Conservation (phyloP, 2,797 vertebrate genomes). For the Pagetopsis macropterus region DNA sequence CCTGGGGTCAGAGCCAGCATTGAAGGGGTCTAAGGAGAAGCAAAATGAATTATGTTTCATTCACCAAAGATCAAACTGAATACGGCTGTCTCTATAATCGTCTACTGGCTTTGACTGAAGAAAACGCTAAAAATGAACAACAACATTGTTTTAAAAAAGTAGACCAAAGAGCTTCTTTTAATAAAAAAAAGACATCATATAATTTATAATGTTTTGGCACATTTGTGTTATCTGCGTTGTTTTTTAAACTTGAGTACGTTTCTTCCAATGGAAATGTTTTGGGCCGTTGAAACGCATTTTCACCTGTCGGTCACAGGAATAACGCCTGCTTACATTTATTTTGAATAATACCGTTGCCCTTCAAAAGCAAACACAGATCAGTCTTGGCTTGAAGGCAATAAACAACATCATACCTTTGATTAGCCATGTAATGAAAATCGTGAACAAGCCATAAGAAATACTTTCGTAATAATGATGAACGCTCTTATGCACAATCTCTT, state of each 20-base stretch:
- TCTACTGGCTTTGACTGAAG: not conserved
- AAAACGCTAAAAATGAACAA: not conserved
- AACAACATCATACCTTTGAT: slow-evolving; percentile 1
- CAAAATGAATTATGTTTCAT: slow-evolving; percentile 16
- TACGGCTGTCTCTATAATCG: slow-evolving; percentile 4
- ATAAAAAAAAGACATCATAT: not conserved
- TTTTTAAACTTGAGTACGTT: no score
- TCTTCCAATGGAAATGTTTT: no score
- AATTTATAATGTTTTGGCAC: not conserved
- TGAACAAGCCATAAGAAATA: slow-evolving; percentile 4
- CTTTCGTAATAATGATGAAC: not conserved
- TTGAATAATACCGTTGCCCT: not conserved
- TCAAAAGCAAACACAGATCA: slow-evolving; percentile 17
- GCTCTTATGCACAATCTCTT: not conserved
- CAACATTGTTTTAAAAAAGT: not conserved
- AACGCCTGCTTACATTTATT: no score
- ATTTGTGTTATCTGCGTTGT: no score
- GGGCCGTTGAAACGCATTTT: no score
- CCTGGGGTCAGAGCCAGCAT: slow-evolving; percentile 89
- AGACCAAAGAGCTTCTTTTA: not conserved
- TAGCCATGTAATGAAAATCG: slow-evolving; percentile 18
- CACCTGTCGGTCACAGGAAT: no score
- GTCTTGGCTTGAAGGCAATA: not conserved
- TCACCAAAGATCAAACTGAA: slow-evolving; percentile 8
- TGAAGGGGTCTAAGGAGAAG: slow-evolving; percentile 83